Evolutionary conservation across 2,113 vertebrate genomes (phyloP), one percentile per base, ranked within the genome.

Genomic region (Sorex fumeus): DNA sequence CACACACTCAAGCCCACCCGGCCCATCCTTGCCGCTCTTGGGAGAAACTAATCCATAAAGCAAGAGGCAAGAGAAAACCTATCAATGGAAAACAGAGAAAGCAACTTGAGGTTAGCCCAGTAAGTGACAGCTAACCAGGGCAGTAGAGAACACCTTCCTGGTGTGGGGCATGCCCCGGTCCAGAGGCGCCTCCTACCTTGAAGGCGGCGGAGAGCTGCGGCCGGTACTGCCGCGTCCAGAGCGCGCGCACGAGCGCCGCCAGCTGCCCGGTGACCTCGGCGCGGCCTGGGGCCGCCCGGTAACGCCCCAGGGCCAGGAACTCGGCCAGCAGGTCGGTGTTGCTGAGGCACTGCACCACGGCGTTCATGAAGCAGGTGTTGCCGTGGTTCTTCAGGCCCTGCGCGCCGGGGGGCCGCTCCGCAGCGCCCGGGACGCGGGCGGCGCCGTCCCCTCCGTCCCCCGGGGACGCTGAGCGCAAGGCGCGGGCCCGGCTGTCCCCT

Each of bases 281-380:
- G 45, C 94, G 95, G 88, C 96, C 94, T 10, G 97, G 81, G 10
- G 97, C 98, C 57, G 97, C 93, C 95, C 97, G 98, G 96, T 98
- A 99, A 95, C 97, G 98, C 89, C 98, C 98, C 90, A 99, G 97
- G 8, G 98, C 99, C 91, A 99, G 98, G 97, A 99, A 98, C 97
- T 99, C 99, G 5, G 99, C 99, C 95, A 99, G 98, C 91, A 99
- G 98, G 94, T 99, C 99, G 1, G 99, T 99, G 98, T 99, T 99
- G 97, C 99, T 99, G 94, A 99, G 98, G 95, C 99, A 99, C 98
- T 99, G 99, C 82, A 99, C 98, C 97, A 99, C 99, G 6, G 99
- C 99, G 97, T 99, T 99, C 98, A 99, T 99, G 97, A 99, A 99
- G 93, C 99, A 99, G 97, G 99, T 99, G 98, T 99, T 99, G 21